Conservation (phyloP, 2,113 vertebrate genomes). For the Sturnira hondurensis region DNA sequence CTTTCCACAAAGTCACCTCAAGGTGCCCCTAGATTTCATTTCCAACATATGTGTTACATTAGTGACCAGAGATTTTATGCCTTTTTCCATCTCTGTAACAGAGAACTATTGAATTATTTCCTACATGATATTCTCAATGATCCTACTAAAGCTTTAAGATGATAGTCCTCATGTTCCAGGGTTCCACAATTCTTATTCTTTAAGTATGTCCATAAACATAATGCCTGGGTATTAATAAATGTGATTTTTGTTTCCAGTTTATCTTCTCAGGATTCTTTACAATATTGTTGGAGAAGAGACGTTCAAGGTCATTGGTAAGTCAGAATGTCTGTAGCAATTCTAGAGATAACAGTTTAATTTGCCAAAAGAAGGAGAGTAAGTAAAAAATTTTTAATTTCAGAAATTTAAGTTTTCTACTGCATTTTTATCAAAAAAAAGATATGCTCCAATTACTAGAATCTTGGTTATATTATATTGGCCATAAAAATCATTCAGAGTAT, state of each 20-base stretch:
- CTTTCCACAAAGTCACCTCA: neutral
- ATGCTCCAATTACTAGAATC: neutral
- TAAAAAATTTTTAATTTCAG: neutral
- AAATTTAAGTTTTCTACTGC: neutral
- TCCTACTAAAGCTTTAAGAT: neutral
- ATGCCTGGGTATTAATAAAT: neutral
- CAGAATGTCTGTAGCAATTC: neutral
- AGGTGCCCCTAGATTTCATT: neutral
- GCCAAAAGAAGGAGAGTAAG: neutral
- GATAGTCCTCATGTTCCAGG: neutral
- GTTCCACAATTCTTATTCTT: neutral
- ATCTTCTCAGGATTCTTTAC: neutral
- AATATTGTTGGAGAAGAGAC: neutral
- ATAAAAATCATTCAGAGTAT: neutral
- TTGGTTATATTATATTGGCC: neutral
- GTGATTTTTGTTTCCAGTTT: slow-evolving; percentile 53
- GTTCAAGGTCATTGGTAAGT: slow-evolving; percentile 22
- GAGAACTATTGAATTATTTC: neutral
- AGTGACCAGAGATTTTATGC: neutral
- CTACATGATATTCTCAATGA: neutral
- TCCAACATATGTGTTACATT: neutral
- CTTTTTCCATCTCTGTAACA: neutral
- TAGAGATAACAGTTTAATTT: neutral
- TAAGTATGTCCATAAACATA: neutral
- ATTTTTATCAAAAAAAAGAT: neutral